Evolutionary conservation across 2,888 invertebrate genomes (phyloP).

Genomic region (Luperina nickerlii): DNA sequence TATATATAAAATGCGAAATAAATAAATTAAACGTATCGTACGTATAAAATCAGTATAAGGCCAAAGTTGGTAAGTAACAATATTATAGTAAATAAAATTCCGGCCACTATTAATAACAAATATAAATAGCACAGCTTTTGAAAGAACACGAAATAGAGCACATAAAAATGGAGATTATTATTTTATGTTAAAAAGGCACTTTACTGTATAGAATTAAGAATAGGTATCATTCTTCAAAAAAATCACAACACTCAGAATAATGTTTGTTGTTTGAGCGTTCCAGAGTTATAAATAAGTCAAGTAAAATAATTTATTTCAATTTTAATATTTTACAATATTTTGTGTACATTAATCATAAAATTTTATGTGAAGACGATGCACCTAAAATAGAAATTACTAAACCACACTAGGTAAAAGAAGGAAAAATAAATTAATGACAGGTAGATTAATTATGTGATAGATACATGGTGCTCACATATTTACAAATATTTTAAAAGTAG

Average conservation of each 20-base stretch:
- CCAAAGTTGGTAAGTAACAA: not conserved
- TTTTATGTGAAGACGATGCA: too few relatives aligned
- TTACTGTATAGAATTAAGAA: not conserved
- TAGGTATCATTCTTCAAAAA: not conserved
- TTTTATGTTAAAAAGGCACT: not conserved
- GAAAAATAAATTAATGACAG: too few relatives aligned
- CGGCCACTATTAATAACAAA: not conserved
- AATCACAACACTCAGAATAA: not conserved
- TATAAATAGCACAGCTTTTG: slow-evolving; percentile 1
- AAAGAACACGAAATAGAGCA: not conserved
- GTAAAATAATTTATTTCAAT: too few relatives aligned
- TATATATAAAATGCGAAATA: too few relatives aligned
- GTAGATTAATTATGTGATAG: too few relatives aligned
- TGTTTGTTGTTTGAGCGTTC: not conserved
- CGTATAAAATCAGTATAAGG: too few relatives aligned
- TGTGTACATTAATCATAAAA: too few relatives aligned
- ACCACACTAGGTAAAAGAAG: too few relatives aligned
- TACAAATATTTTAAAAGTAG: too few relatives aligned
- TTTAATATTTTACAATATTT: too few relatives aligned
- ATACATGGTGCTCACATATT: too few relatives aligned
- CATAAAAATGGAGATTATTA: not conserved
- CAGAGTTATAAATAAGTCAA: not conserved
- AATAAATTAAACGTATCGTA: not conserved
- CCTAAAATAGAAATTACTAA: too few relatives aligned
- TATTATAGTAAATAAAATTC: not conserved